phyloP scores from a whole-genome alignment of 2,113 vertebrate genomes.

The Saccopteryx bilineata region DNA sequence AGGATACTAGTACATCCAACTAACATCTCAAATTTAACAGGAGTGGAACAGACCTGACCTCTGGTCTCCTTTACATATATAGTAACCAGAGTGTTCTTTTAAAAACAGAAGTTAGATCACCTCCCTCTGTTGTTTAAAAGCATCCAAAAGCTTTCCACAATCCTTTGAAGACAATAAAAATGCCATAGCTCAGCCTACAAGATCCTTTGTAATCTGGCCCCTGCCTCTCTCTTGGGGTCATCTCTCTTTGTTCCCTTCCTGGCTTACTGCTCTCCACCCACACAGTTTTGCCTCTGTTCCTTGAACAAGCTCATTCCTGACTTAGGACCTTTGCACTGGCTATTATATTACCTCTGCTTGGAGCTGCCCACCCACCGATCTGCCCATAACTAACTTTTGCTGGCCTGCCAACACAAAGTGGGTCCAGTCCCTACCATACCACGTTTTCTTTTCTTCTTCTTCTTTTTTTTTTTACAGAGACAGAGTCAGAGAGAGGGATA shows the following conservation, averaged over 20 bases:
- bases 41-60: background rate
- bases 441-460: background rate
- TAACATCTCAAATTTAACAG: constrained; percentile 47
- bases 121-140: constrained; percentile 19
- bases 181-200: background rate
- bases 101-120: background rate
- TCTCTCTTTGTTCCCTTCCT: background rate
- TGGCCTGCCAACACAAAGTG: background rate
- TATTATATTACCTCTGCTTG: background rate
- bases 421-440: background rate
- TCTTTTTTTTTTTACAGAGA: no score
- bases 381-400: background rate
- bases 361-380: background rate
- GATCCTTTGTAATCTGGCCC: background rate
- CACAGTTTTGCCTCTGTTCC: background rate
- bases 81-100: constrained; percentile 24
- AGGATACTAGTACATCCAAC: background rate
- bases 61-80: background rate
- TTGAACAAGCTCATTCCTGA: background rate
- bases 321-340: background rate
- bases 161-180: constrained; percentile 19
- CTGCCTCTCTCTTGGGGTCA: background rate
- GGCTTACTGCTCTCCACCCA: background rate
- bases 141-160: background rate
- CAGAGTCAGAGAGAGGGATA: no score